A percentile compares a stretch with the other conserved stretches of the same genome.
These are phyloP conservation scores for Littorina saxatilis DNA, from an alignment of 1,140 invertebrate species.

Conservation along the genomic window DNA sequence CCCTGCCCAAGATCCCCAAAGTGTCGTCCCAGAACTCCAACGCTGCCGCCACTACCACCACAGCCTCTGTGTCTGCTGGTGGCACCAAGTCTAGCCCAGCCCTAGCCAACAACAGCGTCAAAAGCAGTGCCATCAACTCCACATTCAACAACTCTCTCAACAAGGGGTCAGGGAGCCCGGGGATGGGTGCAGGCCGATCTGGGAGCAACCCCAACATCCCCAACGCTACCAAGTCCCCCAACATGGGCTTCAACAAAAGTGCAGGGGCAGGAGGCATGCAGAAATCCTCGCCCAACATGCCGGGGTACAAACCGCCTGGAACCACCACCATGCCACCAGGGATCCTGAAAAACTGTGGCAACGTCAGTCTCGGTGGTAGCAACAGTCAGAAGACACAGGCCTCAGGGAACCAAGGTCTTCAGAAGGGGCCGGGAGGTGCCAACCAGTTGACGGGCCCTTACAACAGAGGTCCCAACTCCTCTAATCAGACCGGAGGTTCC, in stretches of 20 bases:
- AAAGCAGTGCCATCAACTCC: not conserved
- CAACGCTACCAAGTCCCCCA: conserved; percentile 28
- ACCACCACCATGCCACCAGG: conserved; percentile 5
- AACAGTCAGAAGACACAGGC: not conserved
- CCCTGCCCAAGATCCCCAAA: conserved; percentile 61
- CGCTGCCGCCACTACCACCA: conserved; percentile 11
- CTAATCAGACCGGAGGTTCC: not conserved
- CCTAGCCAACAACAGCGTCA: conserved; percentile 23
- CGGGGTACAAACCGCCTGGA: not conserved
- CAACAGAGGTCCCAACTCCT: not conserved
- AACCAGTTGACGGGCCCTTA: not conserved
- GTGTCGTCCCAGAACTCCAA: conserved; percentile 40
- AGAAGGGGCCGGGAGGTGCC: not conserved
- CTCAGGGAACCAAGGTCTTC: not conserved
- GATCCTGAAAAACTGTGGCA: conserved; percentile 8
- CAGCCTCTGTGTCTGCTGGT: conserved; percentile 9
- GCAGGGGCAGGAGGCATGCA: not conserved
- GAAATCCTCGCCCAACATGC: conserved; percentile 32
- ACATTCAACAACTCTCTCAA: not conserved
- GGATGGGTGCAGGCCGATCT: not conserved
- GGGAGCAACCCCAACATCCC: conserved; percentile 31
- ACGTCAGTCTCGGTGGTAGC: not conserved
- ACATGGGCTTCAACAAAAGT: conserved; percentile 14
- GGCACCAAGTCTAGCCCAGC: conserved; percentile 34
- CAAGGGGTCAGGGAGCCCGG: not conserved